A percentile compares a stretch with the other conserved stretches of the same genome.
Evolutionary conservation across 2,888 invertebrate species (phyloP).

Genomic region (Sarcophaga subvicina): DNA sequence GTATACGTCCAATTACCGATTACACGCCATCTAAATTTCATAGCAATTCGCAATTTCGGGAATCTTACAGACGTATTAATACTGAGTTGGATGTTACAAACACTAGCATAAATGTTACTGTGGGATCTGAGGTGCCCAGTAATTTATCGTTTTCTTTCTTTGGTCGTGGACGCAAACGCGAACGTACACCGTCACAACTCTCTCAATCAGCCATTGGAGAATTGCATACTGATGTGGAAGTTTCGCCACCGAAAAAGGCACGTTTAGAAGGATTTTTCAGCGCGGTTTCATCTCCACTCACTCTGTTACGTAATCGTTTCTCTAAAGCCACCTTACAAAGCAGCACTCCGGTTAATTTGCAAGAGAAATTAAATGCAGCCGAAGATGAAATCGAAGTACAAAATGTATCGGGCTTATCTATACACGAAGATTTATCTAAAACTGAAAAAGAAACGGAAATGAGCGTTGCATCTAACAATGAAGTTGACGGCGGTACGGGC

Average conservation of each 20-base stretch:
- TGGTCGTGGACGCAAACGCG: slow-evolving; percentile 79
- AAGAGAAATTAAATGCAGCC: slow-evolving; percentile 69
- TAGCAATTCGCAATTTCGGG: slow-evolving; percentile 72
- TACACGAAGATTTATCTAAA: slow-evolving; percentile 73
- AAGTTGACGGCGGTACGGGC: slow-evolving; percentile 49
- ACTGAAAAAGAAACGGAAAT: slow-evolving; percentile 70
- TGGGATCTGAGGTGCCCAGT: slow-evolving; percentile 80
- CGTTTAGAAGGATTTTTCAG: slow-evolving; percentile 78
- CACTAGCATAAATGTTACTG: slow-evolving; percentile 80
- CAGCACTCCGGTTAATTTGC: slow-evolving; percentile 75
- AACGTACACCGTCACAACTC: slow-evolving; percentile 75
- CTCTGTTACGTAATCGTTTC: slow-evolving; percentile 78
- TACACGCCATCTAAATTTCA: slow-evolving; percentile 76
- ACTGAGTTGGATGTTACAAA: slow-evolving; percentile 79
- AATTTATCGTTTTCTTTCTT: slow-evolving; percentile 79
- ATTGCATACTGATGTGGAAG: slow-evolving; percentile 75
- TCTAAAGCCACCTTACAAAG: slow-evolving; percentile 76
- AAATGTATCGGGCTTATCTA: slow-evolving; percentile 76
- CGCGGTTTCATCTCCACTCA: slow-evolving; percentile 78
- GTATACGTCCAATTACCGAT: slow-evolving; percentile 75
- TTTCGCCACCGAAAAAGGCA: slow-evolving; percentile 79
- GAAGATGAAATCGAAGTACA: slow-evolving; percentile 76
- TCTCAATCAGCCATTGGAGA: slow-evolving; percentile 74
- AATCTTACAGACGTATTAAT: slow-evolving; percentile 77
- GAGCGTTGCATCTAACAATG: slow-evolving; percentile 68